phyloP scores from a whole-genome alignment of 1,140 invertebrate species.

The Anthonomus grandis region DNA sequence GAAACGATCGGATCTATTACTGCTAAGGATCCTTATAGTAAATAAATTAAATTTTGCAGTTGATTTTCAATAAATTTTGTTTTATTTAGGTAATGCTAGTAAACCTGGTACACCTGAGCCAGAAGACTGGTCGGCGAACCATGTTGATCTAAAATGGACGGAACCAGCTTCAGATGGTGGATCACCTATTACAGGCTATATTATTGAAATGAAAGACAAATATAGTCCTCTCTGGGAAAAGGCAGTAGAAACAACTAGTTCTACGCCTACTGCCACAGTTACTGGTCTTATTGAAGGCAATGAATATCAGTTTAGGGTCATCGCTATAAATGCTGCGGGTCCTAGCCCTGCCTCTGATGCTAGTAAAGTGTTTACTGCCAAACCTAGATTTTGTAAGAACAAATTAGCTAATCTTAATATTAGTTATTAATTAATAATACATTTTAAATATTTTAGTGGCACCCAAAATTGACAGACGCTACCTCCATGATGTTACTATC shows the following conservation, averaged over 20 bases:
- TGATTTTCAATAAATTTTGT: slow-evolving; percentile 7
- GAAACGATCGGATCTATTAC: slow-evolving; percentile 88
- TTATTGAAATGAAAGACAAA: slow-evolving; percentile 96
- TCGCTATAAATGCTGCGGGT: slow-evolving; percentile 93
- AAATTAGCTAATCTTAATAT: not conserved
- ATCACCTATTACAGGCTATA: slow-evolving; percentile 88
- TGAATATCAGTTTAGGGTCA: slow-evolving; percentile 98
- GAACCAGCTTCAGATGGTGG: slow-evolving; percentile 83
- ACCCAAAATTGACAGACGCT: slow-evolving; percentile 92
- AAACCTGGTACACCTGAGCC: slow-evolving; percentile 84
- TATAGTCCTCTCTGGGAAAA: slow-evolving; percentile 92
- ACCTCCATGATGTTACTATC: slow-evolving; percentile 81
- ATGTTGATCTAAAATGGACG: slow-evolving; percentile 84
- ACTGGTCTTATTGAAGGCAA: slow-evolving; percentile 92
- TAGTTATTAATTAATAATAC: slow-evolving; percentile 8
- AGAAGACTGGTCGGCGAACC: slow-evolving; percentile 87
- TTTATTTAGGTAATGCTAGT: slow-evolving; percentile 64
- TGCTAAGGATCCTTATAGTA: slow-evolving; percentile 96
- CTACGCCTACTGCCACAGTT: slow-evolving; percentile 69
- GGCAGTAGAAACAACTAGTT: slow-evolving; percentile 73
- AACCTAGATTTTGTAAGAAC: slow-evolving; percentile 76
- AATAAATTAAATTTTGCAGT: slow-evolving; percentile 45
- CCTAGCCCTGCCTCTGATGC: slow-evolving; percentile 83
- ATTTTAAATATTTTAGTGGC: slow-evolving; percentile 61
- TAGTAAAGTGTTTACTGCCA: slow-evolving; percentile 86